Percentiles rank a stretch among this genome's conserved stretches.
Conservation (phyloP, 2,888 invertebrate genomes). For the Muscina levida region DNA sequence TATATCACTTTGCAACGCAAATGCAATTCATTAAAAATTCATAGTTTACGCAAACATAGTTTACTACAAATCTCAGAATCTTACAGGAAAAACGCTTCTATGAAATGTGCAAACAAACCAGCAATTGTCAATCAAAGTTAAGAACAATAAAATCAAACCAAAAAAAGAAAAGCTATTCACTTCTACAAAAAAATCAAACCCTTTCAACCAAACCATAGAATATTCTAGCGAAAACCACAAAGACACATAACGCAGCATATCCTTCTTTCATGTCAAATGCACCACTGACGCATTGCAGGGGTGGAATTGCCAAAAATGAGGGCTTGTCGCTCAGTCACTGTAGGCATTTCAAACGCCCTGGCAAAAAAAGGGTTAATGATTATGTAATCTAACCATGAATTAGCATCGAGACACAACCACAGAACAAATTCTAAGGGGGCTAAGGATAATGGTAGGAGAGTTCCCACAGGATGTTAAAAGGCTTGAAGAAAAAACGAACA, state of each 20-base stretch:
- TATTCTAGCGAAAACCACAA: neutral
- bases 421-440: neutral
- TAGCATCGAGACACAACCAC: conserved; percentile 35
- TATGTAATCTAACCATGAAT: conserved; percentile 52
- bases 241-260: too few species aligned
- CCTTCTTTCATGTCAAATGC: neutral
- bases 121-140: conserved; percentile 60
- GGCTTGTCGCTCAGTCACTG: neutral
- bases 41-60: conserved; percentile 46
- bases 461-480: conserved; percentile 50
- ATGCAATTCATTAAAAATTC: conserved; percentile 48
- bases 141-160: conserved; percentile 34
- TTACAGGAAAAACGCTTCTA: too few species aligned
- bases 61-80: conserved; percentile 28
- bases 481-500: too few species aligned
- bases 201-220: neutral
- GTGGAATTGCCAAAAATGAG: conserved; percentile 43
- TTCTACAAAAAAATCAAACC: neutral
- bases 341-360: neutral
- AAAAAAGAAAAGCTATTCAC: neutral
- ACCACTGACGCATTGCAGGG: conserved; percentile 58
- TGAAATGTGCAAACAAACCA: conserved; percentile 57
- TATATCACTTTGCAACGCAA: conserved; percentile 31
- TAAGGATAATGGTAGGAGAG: too few species aligned
- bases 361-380: conserved; percentile 52